A percentile compares a stretch with the other conserved stretches of the same genome.
These are phyloP conservation scores for Cladopsammia gracilis DNA, from an alignment of 64 coral and sea anemone genomes.

Conservation along the genomic window DNA sequence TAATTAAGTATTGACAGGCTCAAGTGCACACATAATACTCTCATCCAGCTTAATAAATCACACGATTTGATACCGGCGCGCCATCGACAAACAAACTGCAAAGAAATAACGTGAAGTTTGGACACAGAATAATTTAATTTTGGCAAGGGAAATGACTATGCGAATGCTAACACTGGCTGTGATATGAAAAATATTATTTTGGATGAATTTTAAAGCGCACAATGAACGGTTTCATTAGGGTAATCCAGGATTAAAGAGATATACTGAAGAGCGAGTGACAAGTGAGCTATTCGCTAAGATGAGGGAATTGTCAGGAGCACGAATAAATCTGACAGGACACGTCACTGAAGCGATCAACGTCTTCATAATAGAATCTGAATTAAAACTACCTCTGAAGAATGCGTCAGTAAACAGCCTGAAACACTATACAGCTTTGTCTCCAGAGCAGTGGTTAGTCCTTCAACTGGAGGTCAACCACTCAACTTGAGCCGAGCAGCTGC, in stretches of 20 bases:
- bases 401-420: constrained; percentile 65
- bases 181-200: constrained; percentile 11
- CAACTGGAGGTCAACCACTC: not conserved
- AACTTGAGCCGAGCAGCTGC: constrained; percentile 28
- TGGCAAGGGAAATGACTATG: constrained; percentile 25
- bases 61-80: constrained; percentile 6
- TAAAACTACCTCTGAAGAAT: constrained; percentile 68
- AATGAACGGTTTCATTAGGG: constrained; percentile 28
- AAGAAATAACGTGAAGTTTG: not conserved
- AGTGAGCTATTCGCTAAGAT: constrained; percentile 62
- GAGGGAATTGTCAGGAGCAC: constrained; percentile 74
- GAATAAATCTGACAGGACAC: constrained; percentile 66
- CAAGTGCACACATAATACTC: constrained; percentile 9
- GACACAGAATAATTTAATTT: constrained; percentile 13
- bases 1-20: constrained; percentile 43
- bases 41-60: constrained; percentile 33
- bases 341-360: constrained; percentile 78
- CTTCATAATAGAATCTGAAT: constrained; percentile 82
- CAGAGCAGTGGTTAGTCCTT: not conserved
- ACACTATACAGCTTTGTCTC: constrained; percentile 69
- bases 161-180: not conserved
- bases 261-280: constrained; percentile 67
- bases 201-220: constrained; percentile 48
- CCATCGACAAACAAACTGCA: constrained; percentile 22
- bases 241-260: constrained; percentile 78